Base-by-base conservation (phyloP, 2,797 vertebrate genomes). In the Crossoptilon crossoptilon region DNA sequence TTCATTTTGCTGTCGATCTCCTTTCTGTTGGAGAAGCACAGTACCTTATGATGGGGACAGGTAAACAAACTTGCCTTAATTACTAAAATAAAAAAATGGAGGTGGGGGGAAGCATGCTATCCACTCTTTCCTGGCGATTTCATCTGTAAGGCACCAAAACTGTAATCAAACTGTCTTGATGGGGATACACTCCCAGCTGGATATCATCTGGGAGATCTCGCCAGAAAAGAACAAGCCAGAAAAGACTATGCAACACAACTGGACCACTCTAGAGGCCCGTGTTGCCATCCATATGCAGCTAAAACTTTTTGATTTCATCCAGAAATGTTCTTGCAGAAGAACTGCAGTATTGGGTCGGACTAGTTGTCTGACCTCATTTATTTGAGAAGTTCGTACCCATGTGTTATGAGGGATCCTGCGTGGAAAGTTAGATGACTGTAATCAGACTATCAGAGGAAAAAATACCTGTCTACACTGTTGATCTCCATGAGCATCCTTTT, bases 1-100 rank as follows among this genome's bases (percentile, higher is more conserved):
- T 96, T 96, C 46, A 59, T 88, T 91, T 90, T 92, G 73, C 66
- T 93, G 64, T 87, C 2, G 0, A 39, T 80, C 49, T 95, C 56
- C 64, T 95, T 96, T 92, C 81, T 88, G 68, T 56, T 44, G 39
- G 84, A 88, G 87, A 93, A 87, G 80, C 82, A 92, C 56, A 95
- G 89, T 79, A 93, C 63, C 91, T 91, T 83, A 68, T 67, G 78
- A 72, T 90, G 80, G 63, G 81, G 71, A 84, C 72, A 88, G 84
- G 76, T 92, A 94, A 96, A 94, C 81, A 93, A 89, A 94, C 46
- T 97, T 96, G 96, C 97, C 97, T 98, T 98, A 97, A 97, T 95
- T 93, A 93, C 69, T 81, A 64, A 94, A 87, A 93, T 58, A 92
- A 94, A 94, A 84, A 68, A 68, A 60, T 62, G 68, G 39, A 51